These are phyloP conservation scores for Tromatobia lineatoria DNA, from an alignment of 2,888 invertebrate species.

Conservation along the genomic window DNA sequence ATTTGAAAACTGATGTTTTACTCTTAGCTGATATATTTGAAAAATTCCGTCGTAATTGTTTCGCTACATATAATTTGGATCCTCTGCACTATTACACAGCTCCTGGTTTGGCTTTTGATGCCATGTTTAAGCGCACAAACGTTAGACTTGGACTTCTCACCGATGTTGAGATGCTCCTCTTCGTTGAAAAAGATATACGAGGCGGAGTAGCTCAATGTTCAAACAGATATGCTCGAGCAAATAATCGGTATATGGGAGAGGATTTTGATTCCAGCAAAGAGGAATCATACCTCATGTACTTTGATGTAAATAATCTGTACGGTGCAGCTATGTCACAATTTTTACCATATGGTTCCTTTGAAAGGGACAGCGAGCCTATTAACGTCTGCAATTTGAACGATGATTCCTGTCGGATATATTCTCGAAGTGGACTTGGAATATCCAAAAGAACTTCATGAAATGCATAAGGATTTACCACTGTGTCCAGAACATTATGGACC, in stretches of 20 bases:
- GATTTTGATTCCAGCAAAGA: background rate
- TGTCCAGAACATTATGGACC: too few relatives aligned
- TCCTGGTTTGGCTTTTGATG: too few relatives aligned
- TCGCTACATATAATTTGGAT: too few relatives aligned
- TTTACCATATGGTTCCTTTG: too few relatives aligned
- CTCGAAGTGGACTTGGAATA: conserved; percentile 10
- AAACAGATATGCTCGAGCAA: background rate
- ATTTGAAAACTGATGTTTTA: too few relatives aligned
- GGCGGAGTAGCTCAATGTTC: background rate
- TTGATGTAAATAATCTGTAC: background rate
- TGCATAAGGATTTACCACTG: background rate
- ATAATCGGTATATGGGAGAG: background rate
- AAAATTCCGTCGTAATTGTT: too few relatives aligned
- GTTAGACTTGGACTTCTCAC: too few relatives aligned
- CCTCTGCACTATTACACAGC: too few relatives aligned
- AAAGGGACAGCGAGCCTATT: too few relatives aligned
- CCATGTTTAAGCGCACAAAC: too few relatives aligned
- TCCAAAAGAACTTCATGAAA: conserved; percentile 7
- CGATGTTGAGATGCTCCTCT: background rate
- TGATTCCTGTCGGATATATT: background rate
- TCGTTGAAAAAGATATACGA: background rate
- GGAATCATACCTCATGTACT: conserved; percentile 12
- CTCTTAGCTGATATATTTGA: too few relatives aligned
- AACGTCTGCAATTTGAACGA: too few relatives aligned
- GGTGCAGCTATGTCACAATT: background rate